Percentiles rank a stretch among this genome's conserved stretches.
These are phyloP conservation scores for Microctenopoma stevenorrisi DNA, from an alignment of 2,797 vertebrate species.

Conservation along the genomic window DNA sequence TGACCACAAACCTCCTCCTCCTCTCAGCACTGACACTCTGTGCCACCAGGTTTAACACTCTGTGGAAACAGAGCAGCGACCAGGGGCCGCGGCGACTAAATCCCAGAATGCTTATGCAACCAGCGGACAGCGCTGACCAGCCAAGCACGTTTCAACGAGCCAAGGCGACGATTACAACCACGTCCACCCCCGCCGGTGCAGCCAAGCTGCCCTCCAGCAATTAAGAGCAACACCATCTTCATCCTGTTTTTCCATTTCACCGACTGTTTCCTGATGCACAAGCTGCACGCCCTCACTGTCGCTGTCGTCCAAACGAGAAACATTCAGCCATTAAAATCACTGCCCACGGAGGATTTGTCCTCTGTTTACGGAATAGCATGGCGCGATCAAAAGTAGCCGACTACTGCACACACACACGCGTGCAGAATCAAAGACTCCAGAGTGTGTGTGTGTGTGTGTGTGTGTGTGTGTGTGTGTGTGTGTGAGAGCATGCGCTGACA, in stretches of 20 bases:
- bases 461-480: background rate
- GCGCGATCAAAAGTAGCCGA: conserved; percentile 16
- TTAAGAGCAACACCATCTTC: conserved; percentile 19
- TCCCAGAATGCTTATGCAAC: conserved; percentile 68
- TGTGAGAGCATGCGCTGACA: conserved; percentile 4
- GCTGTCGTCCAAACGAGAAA: background rate
- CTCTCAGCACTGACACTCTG: conserved; percentile 15
- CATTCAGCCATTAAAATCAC: conserved; percentile 3
- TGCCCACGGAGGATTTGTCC: background rate
- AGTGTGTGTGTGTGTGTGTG: conserved; percentile 2
- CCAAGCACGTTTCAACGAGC: conserved; percentile 31
- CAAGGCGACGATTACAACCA: conserved; percentile 30
- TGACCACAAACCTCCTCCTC: conserved; percentile 5
- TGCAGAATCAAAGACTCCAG: background rate
- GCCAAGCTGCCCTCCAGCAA: conserved; percentile 14
- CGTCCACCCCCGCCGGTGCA: conserved; percentile 28
- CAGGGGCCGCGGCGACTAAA: conserved; percentile 39
- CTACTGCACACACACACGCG: background rate
- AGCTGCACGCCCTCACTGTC: background rate
- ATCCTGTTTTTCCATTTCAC: conserved; percentile 3
- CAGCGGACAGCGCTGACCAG: conserved; percentile 24
- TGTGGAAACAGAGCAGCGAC: conserved; percentile 33
- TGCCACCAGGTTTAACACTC: conserved; percentile 49
- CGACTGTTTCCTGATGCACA: background rate
- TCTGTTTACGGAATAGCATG: conserved; percentile 1